These are phyloP conservation scores for Ophraella communa DNA, from an alignment of 2,888 invertebrate species.

Conservation along the genomic window DNA sequence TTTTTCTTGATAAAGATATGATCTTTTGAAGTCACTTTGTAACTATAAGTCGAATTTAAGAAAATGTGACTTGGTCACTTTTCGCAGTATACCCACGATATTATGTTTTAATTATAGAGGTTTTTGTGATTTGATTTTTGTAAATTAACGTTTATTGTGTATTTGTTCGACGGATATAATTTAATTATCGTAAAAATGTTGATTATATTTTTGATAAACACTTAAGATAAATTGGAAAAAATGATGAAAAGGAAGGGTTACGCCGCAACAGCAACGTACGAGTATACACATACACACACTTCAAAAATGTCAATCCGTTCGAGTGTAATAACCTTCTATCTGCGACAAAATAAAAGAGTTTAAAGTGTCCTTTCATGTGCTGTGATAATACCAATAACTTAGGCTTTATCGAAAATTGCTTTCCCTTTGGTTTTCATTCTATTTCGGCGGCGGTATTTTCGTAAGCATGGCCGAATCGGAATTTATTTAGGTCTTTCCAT, in stretches of 20 bases:
- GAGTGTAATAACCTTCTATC: conserved; percentile 21
- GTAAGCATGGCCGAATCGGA: conserved; percentile 22
- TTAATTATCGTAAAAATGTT: neutral
- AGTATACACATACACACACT: too few species aligned
- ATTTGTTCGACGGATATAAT: neutral
- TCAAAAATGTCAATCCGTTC: conserved; percentile 17
- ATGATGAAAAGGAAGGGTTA: neutral
- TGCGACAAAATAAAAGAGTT: conserved; percentile 24
- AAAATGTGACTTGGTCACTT: too few species aligned
- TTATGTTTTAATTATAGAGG: neutral
- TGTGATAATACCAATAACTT: conserved; percentile 30
- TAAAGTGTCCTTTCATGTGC: conserved; percentile 23
- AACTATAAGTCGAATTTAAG: too few species aligned
- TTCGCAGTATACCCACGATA: too few species aligned
- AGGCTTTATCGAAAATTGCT: conserved; percentile 29
- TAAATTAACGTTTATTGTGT: neutral
- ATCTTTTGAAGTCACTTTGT: too few species aligned
- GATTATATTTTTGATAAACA: neutral
- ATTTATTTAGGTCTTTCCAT: conserved; percentile 27
- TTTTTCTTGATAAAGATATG: too few species aligned
- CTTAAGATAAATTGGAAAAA: conserved; percentile 1
- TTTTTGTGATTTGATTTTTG: neutral
- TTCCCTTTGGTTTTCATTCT: conserved; percentile 24
- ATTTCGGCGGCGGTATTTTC: conserved; percentile 15
- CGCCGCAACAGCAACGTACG: too few species aligned